Conservation (phyloP, 2,888 invertebrate species). For the Orthosia gothica region DNA sequence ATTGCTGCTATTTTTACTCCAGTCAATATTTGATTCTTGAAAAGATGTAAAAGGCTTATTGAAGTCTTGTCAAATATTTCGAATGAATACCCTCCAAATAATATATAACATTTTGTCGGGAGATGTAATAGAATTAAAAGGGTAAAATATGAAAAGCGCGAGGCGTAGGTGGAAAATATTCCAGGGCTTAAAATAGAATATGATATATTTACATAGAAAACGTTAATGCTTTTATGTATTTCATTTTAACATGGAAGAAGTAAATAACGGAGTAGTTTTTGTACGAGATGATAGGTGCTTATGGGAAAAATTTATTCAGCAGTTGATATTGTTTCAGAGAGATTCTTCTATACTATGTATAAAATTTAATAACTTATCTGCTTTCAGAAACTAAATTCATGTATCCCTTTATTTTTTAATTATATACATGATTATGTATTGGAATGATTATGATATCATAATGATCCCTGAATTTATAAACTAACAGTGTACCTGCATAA, state of each 20-base stretch:
- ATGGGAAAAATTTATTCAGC: too few relatives aligned
- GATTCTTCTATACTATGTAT: neutral
- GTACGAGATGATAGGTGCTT: neutral
- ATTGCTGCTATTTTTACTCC: conserved; percentile 11
- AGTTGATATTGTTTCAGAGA: neutral
- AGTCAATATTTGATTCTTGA: conserved; percentile 27
- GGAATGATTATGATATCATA: too few relatives aligned
- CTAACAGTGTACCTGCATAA: neutral
- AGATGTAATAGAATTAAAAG: neutral
- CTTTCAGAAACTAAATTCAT: neutral
- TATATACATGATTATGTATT: neutral
- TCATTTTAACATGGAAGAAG: neutral
- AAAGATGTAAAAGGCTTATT: conserved; percentile 27
- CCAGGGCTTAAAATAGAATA: neutral
- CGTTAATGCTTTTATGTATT: neutral
- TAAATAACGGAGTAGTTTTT: neutral
- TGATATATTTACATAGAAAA: neutral
- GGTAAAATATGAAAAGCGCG: neutral
- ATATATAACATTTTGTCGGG: conserved; percentile 1
- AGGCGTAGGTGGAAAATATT: neutral
- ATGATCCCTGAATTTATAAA: neutral
- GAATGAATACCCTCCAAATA: neutral
- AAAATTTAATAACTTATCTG: neutral
- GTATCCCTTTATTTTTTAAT: too few relatives aligned
- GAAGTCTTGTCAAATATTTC: conserved; percentile 10